phyloP scores from a whole-genome alignment of 2,797 vertebrate genomes.

The Kryptopterus vitreolus region DNA sequence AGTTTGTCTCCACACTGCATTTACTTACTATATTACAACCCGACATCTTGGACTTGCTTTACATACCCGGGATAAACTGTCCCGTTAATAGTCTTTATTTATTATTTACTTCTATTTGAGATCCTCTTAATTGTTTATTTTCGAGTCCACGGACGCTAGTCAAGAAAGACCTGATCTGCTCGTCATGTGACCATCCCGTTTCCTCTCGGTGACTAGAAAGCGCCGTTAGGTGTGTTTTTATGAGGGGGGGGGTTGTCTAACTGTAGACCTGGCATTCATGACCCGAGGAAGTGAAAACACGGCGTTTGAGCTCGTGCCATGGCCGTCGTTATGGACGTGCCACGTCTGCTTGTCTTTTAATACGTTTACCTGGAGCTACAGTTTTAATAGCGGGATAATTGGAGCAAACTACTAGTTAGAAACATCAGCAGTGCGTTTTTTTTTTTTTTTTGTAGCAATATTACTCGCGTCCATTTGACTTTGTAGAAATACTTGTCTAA shows the following conservation, averaged over 20 bases:
- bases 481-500: no score
- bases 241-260: not conserved
- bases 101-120: no score
- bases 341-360: constrained; percentile 13
- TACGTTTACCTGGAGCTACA: not conserved
- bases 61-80: no score
- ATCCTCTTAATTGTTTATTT: not conserved
- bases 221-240: constrained; percentile 10
- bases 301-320: not conserved
- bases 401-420: not conserved
- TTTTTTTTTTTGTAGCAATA: no score
- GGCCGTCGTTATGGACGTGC: not conserved
- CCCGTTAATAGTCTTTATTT: no score
- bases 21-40: no score
- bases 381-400: not conserved
- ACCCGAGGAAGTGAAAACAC: constrained; percentile 48
- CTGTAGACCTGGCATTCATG: constrained; percentile 48
- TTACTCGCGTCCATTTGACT: no score
- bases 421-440: not conserved
- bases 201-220: constrained; percentile 34
- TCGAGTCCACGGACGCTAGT: constrained; percentile 53
- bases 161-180: constrained; percentile 68
- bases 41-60: no score
- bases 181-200: constrained; percentile 60
- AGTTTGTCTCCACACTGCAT: no score